Evolutionary conservation across 2,113 vertebrate genomes (phyloP), one percentile per base, ranked within the genome.

Genomic region (Phasianus colchicus): DNA sequence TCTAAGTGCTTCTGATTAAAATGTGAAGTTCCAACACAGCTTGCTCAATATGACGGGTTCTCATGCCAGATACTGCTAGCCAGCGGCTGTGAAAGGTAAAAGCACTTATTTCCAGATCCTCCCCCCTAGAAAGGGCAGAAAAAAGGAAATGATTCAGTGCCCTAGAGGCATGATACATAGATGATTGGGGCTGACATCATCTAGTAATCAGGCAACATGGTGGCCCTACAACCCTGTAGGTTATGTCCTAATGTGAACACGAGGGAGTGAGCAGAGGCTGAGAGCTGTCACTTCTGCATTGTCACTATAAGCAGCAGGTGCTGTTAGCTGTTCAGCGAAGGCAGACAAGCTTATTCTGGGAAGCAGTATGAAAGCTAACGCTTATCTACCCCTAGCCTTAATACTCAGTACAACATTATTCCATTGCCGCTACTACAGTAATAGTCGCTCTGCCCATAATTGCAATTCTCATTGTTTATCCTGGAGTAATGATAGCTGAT

Each of bases 61-160:
- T 43, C 36, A 48, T 64, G 83, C 72, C 85, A 94, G 85, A 91
- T 30, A 67, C 17, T 55, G n/a, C 50, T 88, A 88, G 89, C 80
- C 36, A 78, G 78, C 29, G 78, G 81, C 89, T 89, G 76, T 22
- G 50, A 73, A 90, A 91, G 70, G 58, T 79, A 70, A 74, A 89
- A 95, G 34, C 30, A 47, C 69, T 94, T 92, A 48, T 48, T 86
- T 91, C 73, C 83, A 84, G 47, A 58, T 88, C 34, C 38, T 30
- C 72, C 48, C 86, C 57, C 78, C 40, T 65, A 86, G 66, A 92
- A 92, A 86, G 79, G 54, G 61, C 65, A 86, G 40, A 88, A 90
- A 92, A 95, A 88, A 52, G 55, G 71, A 93, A 94, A 85, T 85
- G 4, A 81, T 92, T 90, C 86, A 75, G 70, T 42, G 83, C 36